Percentiles rank a stretch among this genome's conserved stretches.
Conservation (phyloP, 64 coral and sea anemone genomes). For the Pocillopora damicornis region DNA sequence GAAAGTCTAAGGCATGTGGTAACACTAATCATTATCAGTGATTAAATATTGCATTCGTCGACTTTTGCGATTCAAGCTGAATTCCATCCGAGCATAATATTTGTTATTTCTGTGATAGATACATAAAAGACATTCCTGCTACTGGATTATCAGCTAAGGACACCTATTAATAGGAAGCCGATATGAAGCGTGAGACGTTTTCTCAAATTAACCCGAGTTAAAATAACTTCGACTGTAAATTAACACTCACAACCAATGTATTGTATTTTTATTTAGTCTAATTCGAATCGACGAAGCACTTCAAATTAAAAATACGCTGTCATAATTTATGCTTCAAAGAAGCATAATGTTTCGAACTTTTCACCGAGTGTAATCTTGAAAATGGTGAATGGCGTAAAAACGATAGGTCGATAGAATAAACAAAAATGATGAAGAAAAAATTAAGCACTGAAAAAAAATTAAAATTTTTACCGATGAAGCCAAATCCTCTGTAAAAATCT, state of each 20-base stretch:
- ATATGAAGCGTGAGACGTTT: neutral
- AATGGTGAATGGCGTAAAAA: too few relatives aligned
- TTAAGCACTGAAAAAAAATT: too few relatives aligned
- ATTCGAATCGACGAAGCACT: neutral
- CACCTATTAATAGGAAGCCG: neutral
- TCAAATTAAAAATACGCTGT: neutral
- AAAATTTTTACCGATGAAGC: too few relatives aligned
- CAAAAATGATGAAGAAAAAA: too few relatives aligned
- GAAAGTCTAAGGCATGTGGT: too few relatives aligned
- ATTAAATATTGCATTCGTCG: neutral
- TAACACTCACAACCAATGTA: neutral
- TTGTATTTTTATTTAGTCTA: neutral
- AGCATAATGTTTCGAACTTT: too few relatives aligned
- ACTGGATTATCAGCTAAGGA: neutral
- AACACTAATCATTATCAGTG: neutral
- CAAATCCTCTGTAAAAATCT: too few relatives aligned
- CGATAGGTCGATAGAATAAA: too few relatives aligned
- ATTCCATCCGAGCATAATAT: constrained; percentile 4
- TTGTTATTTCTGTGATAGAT: neutral
- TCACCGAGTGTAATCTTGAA: too few relatives aligned
- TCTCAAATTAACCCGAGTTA: neutral
- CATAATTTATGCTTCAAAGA: too few relatives aligned
- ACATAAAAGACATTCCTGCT: neutral
- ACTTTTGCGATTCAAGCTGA: neutral
- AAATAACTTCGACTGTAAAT: neutral